Conservation (phyloP, 2,113 vertebrate genomes). For the Coptodon bakossiorum region DNA sequence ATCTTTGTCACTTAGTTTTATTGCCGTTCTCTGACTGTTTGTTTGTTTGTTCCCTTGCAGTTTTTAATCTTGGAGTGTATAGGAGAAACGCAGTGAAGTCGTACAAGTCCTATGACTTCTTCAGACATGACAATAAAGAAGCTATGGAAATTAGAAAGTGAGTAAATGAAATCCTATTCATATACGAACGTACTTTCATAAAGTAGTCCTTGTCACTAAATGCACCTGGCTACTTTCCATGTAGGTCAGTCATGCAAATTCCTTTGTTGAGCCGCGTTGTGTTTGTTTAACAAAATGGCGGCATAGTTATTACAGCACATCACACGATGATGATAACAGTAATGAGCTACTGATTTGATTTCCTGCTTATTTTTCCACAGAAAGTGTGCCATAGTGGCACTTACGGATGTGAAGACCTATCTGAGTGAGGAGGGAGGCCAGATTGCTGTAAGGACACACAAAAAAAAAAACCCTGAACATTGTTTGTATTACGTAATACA, state of each 20-base stretch:
- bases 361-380: conserved; percentile 60
- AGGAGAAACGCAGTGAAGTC: conserved; percentile 87
- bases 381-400: conserved; percentile 85
- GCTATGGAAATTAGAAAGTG: conserved; percentile 96
- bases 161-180: conserved; percentile 36
- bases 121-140: conserved; percentile 93
- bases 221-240: background rate
- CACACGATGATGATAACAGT: background rate
- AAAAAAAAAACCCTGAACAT: fast-evolving
- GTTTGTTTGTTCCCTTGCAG: conserved; percentile 54
- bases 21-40: background rate
- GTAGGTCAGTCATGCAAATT: background rate
- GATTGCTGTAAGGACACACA: conserved; percentile 82
- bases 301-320: background rate
- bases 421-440: conserved; percentile 87
- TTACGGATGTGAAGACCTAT: conserved; percentile 89
- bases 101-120: conserved; percentile 96
- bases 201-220: background rate
- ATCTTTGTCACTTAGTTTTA: background rate
- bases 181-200: background rate
- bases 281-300: background rate
- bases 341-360: background rate
- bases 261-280: background rate
- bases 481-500: background rate
- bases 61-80: conserved; percentile 95